Conservation (phyloP, 2,797 vertebrate genomes). For the Silurus aristotelis region DNA sequence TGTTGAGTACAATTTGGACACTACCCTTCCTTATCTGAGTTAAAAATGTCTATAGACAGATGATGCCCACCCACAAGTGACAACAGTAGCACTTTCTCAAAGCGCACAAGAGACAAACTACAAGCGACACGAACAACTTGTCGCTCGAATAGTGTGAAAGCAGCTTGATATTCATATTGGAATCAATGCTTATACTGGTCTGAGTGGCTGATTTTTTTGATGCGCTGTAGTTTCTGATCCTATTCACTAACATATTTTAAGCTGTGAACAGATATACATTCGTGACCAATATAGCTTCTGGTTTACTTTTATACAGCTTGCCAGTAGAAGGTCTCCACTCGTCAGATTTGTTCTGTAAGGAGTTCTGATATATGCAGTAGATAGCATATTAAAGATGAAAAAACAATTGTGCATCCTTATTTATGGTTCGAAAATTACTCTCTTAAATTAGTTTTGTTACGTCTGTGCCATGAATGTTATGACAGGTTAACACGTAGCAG, state of each 20-base stretch:
- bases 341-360: not conserved
- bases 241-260: not conserved
- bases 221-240: not conserved
- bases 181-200: not conserved
- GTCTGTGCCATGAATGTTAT: constrained; percentile 7
- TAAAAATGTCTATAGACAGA: not conserved
- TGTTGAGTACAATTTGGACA: not conserved
- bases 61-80: not conserved
- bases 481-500: constrained; percentile 23
- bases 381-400: not conserved
- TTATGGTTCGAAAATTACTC: not conserved
- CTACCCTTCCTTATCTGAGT: not conserved
- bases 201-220: not conserved
- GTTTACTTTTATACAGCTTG: not conserved
- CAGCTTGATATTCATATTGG: not conserved
- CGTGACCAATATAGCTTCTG: not conserved
- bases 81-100: not conserved
- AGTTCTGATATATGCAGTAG: not conserved
- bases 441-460: not conserved
- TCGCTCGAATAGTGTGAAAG: not conserved
- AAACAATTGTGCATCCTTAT: not conserved
- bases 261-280: not conserved
- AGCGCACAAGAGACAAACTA: not conserved
- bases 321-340: not conserved
- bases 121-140: not conserved